Percentiles rank a stretch among this genome's conserved stretches.
Evolutionary conservation across 2,113 vertebrate genomes (phyloP).

Genomic region (Hemicordylus capensis): DNA sequence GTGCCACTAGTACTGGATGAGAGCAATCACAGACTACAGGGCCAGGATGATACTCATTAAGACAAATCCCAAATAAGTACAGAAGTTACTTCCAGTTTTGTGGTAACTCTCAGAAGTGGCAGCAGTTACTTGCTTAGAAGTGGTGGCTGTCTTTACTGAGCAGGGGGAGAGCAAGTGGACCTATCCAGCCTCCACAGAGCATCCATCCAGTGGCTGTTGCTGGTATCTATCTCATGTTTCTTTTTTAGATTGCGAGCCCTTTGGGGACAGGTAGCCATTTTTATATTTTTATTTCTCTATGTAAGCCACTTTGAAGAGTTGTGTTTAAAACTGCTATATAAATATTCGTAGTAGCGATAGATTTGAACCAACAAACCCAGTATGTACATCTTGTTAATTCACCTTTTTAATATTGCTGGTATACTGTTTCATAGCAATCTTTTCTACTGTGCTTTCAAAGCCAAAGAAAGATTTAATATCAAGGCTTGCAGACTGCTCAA

Average conservation of each 20-base stretch:
- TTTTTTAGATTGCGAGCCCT: no score
- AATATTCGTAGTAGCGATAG: no score
- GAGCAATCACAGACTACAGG: not conserved
- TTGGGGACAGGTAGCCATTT: no score
- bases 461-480: slow-evolving; percentile 99
- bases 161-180: no score
- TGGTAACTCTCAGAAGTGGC: slow-evolving; percentile 29
- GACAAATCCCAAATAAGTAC: not conserved
- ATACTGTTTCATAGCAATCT: slow-evolving; percentile 96
- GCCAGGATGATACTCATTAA: not conserved
- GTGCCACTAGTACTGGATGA: not conserved
- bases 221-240: no score
- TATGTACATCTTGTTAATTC: slow-evolving; percentile 35
- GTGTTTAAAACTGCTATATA: no score
- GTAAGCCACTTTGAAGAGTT: no score
- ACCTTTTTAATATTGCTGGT: slow-evolving; percentile 96
- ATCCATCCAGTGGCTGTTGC: no score
- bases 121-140: not conserved
- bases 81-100: not conserved
- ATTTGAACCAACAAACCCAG: not conserved
- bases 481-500: slow-evolving; percentile 93
- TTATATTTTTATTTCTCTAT: no score
- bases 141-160: no score
- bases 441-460: slow-evolving; percentile 96
- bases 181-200: no score